A percentile compares a stretch with the other conserved stretches of the same genome.
These are phyloP conservation scores for Sogatella furcifera DNA, from an alignment of 1,140 invertebrate species.

Conservation along the genomic window DNA sequence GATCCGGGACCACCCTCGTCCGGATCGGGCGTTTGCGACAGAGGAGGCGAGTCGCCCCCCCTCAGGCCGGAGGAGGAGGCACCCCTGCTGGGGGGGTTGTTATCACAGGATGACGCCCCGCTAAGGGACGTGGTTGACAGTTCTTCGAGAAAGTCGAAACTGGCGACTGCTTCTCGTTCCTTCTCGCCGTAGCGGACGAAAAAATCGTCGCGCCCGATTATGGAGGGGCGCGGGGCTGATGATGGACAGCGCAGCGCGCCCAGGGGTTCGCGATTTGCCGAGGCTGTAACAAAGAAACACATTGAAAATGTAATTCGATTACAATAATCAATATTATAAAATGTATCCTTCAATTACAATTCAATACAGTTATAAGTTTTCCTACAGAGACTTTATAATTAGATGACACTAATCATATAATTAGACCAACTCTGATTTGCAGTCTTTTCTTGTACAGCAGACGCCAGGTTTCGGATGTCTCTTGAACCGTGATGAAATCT, in stretches of 20 bases:
- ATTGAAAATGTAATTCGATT: too few species aligned
- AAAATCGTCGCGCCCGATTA: conserved; percentile 60
- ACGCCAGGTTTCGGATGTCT: too few species aligned
- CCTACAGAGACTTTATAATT: not conserved
- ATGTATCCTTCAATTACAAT: too few species aligned
- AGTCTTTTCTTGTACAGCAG: too few species aligned
- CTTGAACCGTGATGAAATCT: too few species aligned
- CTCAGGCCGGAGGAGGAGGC: conserved; percentile 24
- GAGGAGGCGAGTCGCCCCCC: conserved; percentile 25
- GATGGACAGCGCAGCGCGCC: conserved; percentile 40
- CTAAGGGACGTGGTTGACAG: conserved; percentile 39
- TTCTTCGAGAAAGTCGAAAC: conserved; percentile 67
- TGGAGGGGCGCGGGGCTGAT: conserved; percentile 44
- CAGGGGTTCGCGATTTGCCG: conserved; percentile 43
- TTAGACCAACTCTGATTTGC: too few species aligned
- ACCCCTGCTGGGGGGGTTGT: conserved; percentile 20
- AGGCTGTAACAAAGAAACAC: conserved; percentile 35
- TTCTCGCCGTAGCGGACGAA: conserved; percentile 66
- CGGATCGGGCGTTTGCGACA: conserved; percentile 15
- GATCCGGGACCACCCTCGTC: conserved; percentile 24
- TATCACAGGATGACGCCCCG: conserved; percentile 38
- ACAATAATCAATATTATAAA: too few species aligned
- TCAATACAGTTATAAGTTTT: too few species aligned
- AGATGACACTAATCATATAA: not conserved
- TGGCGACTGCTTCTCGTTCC: conserved; percentile 61